These are phyloP conservation scores for Torymus tubicola DNA, from an alignment of 2,888 invertebrate genomes.

Conservation along the genomic window DNA sequence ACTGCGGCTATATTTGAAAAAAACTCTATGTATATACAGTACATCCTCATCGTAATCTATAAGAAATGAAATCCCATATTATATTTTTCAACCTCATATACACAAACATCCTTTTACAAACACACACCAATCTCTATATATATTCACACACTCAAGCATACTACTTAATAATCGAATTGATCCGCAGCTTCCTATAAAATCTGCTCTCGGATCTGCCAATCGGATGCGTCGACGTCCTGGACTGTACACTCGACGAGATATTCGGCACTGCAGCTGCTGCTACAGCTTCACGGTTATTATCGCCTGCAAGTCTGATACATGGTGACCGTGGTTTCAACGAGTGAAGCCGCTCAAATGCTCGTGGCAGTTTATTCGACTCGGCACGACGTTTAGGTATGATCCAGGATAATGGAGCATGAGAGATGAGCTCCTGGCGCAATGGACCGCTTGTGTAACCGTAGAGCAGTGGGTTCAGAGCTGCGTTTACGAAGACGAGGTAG, in stretches of 20 bases:
- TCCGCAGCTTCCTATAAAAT: constrained; percentile 12
- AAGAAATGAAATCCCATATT: too few relatives aligned
- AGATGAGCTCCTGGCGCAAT: constrained; percentile 82
- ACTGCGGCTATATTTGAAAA: too few relatives aligned
- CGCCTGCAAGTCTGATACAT: constrained; percentile 50
- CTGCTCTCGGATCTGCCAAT: neutral
- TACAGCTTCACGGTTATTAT: constrained; percentile 34
- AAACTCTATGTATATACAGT: too few relatives aligned
- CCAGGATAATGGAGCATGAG: constrained; percentile 63
- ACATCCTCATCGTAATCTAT: too few relatives aligned
- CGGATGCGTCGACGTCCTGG: neutral
- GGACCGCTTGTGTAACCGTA: constrained; percentile 86
- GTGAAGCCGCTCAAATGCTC: constrained; percentile 38
- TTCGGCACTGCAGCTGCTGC: constrained; percentile 55
- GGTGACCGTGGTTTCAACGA: constrained; percentile 61
- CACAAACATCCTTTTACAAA: too few relatives aligned
- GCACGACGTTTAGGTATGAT: constrained; percentile 44
- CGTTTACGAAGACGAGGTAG: constrained; percentile 84
- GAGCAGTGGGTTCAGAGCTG: constrained; percentile 86
- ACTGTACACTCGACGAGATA: constrained; percentile 54
- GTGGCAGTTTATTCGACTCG: constrained; percentile 54
- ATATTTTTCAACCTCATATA: too few relatives aligned
- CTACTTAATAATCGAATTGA: constrained; percentile 27
- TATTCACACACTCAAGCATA: neutral
- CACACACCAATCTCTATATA: neutral